A percentile compares a stretch with the other conserved stretches of the same genome.
phyloP scores from a whole-genome alignment of 2,113 vertebrate genomes.

The Phodopus roborovskii region DNA sequence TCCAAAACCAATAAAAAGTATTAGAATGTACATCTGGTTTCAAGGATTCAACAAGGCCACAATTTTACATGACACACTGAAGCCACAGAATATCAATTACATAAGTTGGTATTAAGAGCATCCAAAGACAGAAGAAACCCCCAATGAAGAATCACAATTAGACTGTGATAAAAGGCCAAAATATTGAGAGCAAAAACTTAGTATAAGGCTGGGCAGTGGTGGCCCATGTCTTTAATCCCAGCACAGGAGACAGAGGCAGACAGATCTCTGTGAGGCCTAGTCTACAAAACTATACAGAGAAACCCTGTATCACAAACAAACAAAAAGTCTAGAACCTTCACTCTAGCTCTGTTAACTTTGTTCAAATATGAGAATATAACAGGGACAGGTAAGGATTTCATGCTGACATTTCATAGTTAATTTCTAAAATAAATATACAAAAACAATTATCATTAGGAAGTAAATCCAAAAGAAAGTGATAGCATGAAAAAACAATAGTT shows the following conservation, averaged over 20 bases:
- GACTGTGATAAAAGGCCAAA: background rate
- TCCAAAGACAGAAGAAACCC: background rate
- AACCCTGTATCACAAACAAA: background rate
- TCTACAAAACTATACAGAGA: too few species aligned
- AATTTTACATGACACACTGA: background rate
- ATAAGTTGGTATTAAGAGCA: background rate
- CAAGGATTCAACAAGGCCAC: conserved; percentile 12
- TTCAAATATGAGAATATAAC: conserved; percentile 19
- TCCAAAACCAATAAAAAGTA: conserved; percentile 22
- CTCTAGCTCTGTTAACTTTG: background rate
- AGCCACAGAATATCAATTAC: background rate
- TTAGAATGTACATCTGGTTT: background rate
- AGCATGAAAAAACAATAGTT: background rate
- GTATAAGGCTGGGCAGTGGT: background rate
- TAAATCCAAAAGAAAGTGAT: conserved; percentile 46
- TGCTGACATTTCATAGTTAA: conserved; percentile 17
- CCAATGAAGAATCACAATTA: background rate
- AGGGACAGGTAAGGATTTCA: background rate
- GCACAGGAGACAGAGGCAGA: too few species aligned
- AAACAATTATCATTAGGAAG: background rate
- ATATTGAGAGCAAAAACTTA: background rate
- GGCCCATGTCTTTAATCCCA: too few species aligned
- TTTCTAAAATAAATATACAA: conserved; percentile 22
- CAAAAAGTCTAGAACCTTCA: background rate
- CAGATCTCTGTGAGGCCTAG: too few species aligned